Base-by-base conservation (phyloP, 2,113 vertebrate genomes). In the Aramus guarauna region DNA sequence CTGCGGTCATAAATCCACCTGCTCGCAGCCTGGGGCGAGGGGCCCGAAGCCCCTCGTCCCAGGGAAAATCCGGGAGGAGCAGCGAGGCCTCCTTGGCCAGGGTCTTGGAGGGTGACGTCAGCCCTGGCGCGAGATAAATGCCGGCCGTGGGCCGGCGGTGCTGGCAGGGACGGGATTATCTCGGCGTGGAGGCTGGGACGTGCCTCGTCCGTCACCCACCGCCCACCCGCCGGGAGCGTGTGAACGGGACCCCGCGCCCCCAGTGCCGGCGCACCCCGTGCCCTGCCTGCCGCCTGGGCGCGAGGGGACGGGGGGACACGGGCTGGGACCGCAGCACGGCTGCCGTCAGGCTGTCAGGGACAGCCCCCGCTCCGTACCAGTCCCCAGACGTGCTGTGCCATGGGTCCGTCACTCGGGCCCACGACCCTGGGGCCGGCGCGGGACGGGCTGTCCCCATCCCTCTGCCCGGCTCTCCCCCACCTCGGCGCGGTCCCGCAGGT, bases 1-100 rank as follows among this genome's bases (percentile, higher is more conserved):
- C 96, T 87, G 58, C 2, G 27, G 72, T 55, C 71, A 17, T 97
- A 97, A 97, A 97, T 97, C 93, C 91, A 94, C 90, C 92, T 93
- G 94, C 78, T 84, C 1, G 0, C 78, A 47, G 91, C 85, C 95
- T 0, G 27, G 85, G 92, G 62, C 5, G 3, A 88, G 95, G 85
- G 93, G 90, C 95, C 79, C 45, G 4, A 74, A 76, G 55, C 67
- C 84, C 91, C 87, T 71, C 8, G 27, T 75, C 66, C 27, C 82
- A 92, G 88, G 82, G 95, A 97, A 93, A 93, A 92, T 74, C 30
- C 4, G 6, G 39, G 85, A 81, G 58, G 48, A 95, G 53, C 66
- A 74, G 80, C 0, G 12, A 83, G 93, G 72, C 83, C 52, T 43
- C 91, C 62, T 85, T 79, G 88, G 91, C 85, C 2, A 29, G 89